Conservation (phyloP, 2,797 vertebrate genomes). For the Eutrigla gurnardus region DNA sequence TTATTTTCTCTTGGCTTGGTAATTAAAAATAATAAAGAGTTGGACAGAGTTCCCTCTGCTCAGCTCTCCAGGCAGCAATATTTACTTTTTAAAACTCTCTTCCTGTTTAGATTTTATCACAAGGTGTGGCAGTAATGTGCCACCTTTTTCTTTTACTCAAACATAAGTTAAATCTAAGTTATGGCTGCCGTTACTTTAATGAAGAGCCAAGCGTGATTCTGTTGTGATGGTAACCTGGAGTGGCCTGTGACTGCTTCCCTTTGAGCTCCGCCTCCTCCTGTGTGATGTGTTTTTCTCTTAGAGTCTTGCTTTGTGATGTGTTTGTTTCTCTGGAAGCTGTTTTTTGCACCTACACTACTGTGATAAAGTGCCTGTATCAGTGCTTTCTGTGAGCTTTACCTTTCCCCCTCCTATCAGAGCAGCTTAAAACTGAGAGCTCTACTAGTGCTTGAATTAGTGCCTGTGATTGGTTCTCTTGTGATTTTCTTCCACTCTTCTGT, state of each 20-base stretch:
- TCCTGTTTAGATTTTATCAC: background rate
- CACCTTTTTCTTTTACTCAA: slow-evolving; percentile 10
- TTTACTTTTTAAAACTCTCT: slow-evolving; percentile 17
- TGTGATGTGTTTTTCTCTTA: slow-evolving; percentile 66
- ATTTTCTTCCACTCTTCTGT: slow-evolving; percentile 35
- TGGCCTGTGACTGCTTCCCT: slow-evolving; percentile 65
- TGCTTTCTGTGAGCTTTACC: slow-evolving; percentile 86
- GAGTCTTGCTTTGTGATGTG: slow-evolving; percentile 69
- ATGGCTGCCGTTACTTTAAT: slow-evolving; percentile 65
- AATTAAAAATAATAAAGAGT: slow-evolving; percentile 43
- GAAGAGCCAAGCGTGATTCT: slow-evolving; percentile 55
- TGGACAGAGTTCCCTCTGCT: slow-evolving; percentile 31
- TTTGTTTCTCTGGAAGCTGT: slow-evolving; percentile 61
- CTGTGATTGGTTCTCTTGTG: slow-evolving; percentile 67
- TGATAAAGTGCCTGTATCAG: slow-evolving; percentile 74
- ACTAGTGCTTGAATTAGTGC: slow-evolving; percentile 69
- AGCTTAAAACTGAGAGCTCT: slow-evolving; percentile 73
- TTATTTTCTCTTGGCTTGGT: slow-evolving; percentile 56
- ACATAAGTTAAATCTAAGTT: background rate
- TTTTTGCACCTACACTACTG: slow-evolving; percentile 56
- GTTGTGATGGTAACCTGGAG: slow-evolving; percentile 66
- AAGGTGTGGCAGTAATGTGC: background rate
- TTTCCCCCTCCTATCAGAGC: slow-evolving; percentile 84
- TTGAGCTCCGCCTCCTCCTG: slow-evolving; percentile 55
- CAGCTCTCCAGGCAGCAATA: slow-evolving; percentile 50